These are phyloP conservation scores for Geopemphigus sp. DNA, from an alignment of 1,140 invertebrate genomes.

Conservation along the genomic window DNA sequence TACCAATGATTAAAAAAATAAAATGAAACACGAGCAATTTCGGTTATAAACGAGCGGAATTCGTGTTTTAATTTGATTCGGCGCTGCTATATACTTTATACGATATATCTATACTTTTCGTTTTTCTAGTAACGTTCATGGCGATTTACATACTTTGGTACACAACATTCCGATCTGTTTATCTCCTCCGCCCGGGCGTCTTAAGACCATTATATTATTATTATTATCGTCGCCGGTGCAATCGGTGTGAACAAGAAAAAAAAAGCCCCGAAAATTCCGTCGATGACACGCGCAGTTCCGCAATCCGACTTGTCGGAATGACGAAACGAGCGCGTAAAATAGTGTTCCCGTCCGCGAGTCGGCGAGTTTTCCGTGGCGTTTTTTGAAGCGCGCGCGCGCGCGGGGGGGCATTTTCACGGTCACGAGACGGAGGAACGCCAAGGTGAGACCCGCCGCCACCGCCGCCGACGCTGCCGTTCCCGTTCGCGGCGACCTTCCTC, in stretches of 20 bases:
- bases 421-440: conserved; percentile 41
- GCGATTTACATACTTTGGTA: background rate
- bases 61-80: background rate
- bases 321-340: no score
- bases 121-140: background rate
- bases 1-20: no score
- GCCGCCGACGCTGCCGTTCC: no score
- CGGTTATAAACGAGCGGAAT: background rate
- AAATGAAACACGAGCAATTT: background rate
- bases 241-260: background rate
- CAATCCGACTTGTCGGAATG: no score
- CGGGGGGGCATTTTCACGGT: conserved; percentile 38
- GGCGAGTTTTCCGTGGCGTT: background rate
- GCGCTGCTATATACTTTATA: no score
- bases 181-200: no score
- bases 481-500: conserved; percentile 26
- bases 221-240: background rate
- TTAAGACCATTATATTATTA: background rate
- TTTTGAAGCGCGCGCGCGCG: background rate
- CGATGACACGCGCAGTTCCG: conserved; percentile 32
- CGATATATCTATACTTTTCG: background rate
- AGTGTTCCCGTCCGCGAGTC: background rate
- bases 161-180: background rate
- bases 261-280: conserved; percentile 12
- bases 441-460: background rate